Base-by-base conservation (phyloP, 2,113 vertebrate genomes). In the Tenrec ecaudatus region DNA sequence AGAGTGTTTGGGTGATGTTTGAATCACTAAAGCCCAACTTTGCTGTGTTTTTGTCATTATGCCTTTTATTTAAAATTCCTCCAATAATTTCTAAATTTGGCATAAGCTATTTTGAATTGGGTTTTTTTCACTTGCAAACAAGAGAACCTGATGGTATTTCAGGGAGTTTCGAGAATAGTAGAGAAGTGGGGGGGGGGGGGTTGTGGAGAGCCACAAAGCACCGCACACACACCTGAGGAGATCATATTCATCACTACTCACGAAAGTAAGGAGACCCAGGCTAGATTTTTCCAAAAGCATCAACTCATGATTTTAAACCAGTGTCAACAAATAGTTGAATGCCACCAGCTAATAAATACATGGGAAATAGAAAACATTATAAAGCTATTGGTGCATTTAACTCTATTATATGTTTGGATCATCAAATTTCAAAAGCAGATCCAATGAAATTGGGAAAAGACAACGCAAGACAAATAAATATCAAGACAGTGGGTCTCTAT, bases 41-140 rank as follows among this genome's bases (percentile, higher is more conserved):
- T 79, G 27, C 36, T 5, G 33, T 20, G 12, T 20, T 80, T 79
- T 86, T 57, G 22, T 79, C 25, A 33, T 75, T 40, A n/a, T 33
- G 69, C 2, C 16, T 81, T 94, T 80, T 71, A 47, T 81, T 84
- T 69, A 47, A 64, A 83, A 88, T 88, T 81, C 53, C 77, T 93
- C 23, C 6, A 90, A 29, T 86, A 89, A 79, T 60, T 22, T 82
- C 12, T 71, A 92, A 17, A 82, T 90, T 86, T 91, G 68, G 58
- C 6, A 33, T 85, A 93, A 78, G 53, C 12, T 69, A 91, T 2
- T 88, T 73, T 89, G 38, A 83, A 15, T 38, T 91, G 57, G 10
- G 38, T 75, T 89, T 82, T 77, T 87, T 9, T 53, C 78, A 92
- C 6, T 68, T 82, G 29, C 19, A 87, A 68, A 10, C 16, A 29